Base-by-base conservation (phyloP, 37 sponge, comb jelly and placozoan species). In the Cliona cf. orientalis region DNA sequence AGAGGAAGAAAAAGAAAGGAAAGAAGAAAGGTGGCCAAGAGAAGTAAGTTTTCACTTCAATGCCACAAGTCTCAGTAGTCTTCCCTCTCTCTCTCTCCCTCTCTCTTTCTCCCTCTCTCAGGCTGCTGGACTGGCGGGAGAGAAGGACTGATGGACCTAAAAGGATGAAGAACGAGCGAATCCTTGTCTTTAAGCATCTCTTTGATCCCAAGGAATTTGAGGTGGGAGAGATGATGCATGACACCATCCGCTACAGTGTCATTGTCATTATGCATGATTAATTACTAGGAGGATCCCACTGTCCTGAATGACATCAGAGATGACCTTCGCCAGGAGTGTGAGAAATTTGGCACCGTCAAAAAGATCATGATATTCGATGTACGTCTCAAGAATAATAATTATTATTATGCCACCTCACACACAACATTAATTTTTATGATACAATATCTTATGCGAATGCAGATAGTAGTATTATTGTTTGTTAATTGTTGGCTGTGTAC, bases 181-280 rank as follows among this genome's bases (percentile, higher is more conserved):
- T 98, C 76, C 90, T 98, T 3, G 84, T 98, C 34, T 72, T 98
- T 59, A 81, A 91, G 60, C 75, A 91, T 71, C 63, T 88, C 33
- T 98, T 98, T 74, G 81, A 91, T 58, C 92, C 99, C 25, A 89
- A 91, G 46, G 95, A 98, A 42, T 93, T 98, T 78, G 95, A 95
- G 60, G 95, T 95, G 25, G 66, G 5, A 66, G 6, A 62, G 7
- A 31, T 62, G 25, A n/a, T 66, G 70, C 2, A 35, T 69, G n/a
- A 25, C 7, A 28, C 6, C 25, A 3, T 66, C 21, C 66, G 5
- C 32, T 6, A 61, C 28, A 61, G 12, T n/a, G n/a, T n/a, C n/a
- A n/a, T n/a, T n/a, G n/a, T n/a, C n/a, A 49, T 17, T 49, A 49
- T 49, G 17, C 11, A 19, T 49, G 17, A 11, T 49, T 49, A 19